Percentiles rank a stretch among this genome's conserved stretches.
Conservation (phyloP, 2,888 invertebrate genomes). For the Oxyteleia sp. region DNA sequence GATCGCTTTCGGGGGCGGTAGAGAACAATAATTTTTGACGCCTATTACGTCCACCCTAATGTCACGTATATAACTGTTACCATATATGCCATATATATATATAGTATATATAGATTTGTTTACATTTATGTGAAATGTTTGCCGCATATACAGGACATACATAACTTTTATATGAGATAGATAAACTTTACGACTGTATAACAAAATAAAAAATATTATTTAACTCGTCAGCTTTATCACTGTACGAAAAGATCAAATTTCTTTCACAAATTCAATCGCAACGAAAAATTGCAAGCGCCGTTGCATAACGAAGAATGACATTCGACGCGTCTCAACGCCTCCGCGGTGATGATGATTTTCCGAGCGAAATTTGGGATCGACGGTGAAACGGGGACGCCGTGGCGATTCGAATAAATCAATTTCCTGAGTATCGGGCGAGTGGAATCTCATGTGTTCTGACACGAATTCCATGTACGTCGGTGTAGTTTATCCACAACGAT, state of each 20-base stretch:
- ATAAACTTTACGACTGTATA: too few species aligned
- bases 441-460: constrained; percentile 56
- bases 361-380: constrained; percentile 1
- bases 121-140: too few species aligned
- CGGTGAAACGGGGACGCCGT: background rate
- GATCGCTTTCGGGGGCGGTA: too few species aligned
- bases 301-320: constrained; percentile 2
- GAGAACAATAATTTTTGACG: too few species aligned
- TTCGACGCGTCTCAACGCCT: background rate
- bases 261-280: background rate
- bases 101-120: too few species aligned
- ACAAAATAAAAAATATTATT: too few species aligned
- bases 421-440: constrained; percentile 46
- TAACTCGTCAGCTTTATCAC: too few species aligned
- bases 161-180: too few species aligned
- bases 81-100: too few species aligned
- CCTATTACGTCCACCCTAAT: too few species aligned
- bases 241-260: constrained; percentile 4
- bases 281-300: constrained; percentile 1
- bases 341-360: background rate
- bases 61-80: too few species aligned
- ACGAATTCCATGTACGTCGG: constrained; percentile 53
- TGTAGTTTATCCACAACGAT: constrained; percentile 84
- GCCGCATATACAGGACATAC: too few species aligned
- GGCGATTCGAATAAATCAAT: constrained; percentile 48